Percentiles rank a stretch among this genome's conserved stretches.
phyloP scores from a whole-genome alignment of 2,797 vertebrate genomes.

The Amniataba percoides region DNA sequence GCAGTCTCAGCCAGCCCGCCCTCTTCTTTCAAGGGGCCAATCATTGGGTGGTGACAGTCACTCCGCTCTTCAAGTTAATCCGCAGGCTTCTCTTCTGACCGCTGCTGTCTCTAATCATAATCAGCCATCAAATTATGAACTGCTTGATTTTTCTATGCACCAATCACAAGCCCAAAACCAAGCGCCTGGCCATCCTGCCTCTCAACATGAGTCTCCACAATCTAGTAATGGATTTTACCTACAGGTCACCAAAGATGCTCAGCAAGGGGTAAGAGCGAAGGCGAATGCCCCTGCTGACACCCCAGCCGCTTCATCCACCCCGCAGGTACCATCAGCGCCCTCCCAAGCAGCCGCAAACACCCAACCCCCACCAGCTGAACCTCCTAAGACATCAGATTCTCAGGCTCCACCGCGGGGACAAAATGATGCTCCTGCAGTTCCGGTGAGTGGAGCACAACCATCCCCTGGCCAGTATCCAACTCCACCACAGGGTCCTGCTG shows the following conservation, averaged over 20 bases:
- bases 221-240: slow-evolving; percentile 91
- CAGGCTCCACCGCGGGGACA: slow-evolving; percentile 63
- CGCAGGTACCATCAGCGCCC: slow-evolving; percentile 62
- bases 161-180: slow-evolving; percentile 84
- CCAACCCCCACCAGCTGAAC: slow-evolving; percentile 52
- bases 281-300: slow-evolving; percentile 63
- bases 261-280: slow-evolving; percentile 78
- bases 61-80: slow-evolving; percentile 68
- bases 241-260: slow-evolving; percentile 93
- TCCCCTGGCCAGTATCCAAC: slow-evolving; percentile 55
- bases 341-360: slow-evolving; percentile 53
- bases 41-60: slow-evolving; percentile 69
- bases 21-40: slow-evolving; percentile 75
- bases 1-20: slow-evolving; percentile 66
- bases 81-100: slow-evolving; percentile 67
- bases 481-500: slow-evolving; percentile 61
- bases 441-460: slow-evolving; percentile 55
- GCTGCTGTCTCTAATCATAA: slow-evolving; percentile 80
- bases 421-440: slow-evolving; percentile 42
- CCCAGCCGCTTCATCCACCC: slow-evolving; percentile 43
- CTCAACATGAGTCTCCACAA: slow-evolving; percentile 77
- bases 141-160: slow-evolving; percentile 89
- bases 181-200: slow-evolving; percentile 63
- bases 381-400: slow-evolving; percentile 59
- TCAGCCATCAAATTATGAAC: slow-evolving; percentile 84